Conservation (phyloP, 2,888 invertebrate genomes). For the Phengaris alcon region DNA sequence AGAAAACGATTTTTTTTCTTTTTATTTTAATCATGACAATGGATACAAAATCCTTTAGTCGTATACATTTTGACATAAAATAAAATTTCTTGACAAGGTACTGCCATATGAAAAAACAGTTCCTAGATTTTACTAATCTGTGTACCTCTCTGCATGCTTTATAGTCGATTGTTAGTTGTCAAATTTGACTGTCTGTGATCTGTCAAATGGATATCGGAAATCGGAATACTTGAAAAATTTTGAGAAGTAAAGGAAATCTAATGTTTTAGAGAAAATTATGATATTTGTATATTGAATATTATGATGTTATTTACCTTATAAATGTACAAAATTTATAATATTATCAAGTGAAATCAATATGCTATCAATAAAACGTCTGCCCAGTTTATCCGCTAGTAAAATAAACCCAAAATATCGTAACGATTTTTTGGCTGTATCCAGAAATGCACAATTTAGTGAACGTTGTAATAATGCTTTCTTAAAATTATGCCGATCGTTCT, state of each 20-base stretch:
- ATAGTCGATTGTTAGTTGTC: background rate
- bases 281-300: background rate
- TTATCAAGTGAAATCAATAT: constrained; percentile 41
- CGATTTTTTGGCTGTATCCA: constrained; percentile 45
- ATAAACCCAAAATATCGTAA: constrained; percentile 55
- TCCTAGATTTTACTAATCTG: too few species aligned
- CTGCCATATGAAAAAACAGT: too few species aligned
- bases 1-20: too few species aligned
- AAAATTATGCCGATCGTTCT: constrained; percentile 61
- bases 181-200: background rate
- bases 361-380: constrained; percentile 63
- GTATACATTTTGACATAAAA: too few species aligned
- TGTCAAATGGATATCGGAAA: too few species aligned
- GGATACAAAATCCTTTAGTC: too few species aligned
- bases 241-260: background rate
- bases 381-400: constrained; percentile 58
- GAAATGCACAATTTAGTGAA: constrained; percentile 53
- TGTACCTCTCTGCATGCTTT: too few species aligned
- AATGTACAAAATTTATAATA: background rate
- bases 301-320: background rate
- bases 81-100: too few species aligned
- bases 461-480: constrained; percentile 48
- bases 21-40: too few species aligned
- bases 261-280: background rate
- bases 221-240: too few species aligned